A percentile compares a stretch with the other conserved stretches of the same genome.
Conservation (phyloP, 2,797 vertebrate species). For the Propithecus perrieri region DNA sequence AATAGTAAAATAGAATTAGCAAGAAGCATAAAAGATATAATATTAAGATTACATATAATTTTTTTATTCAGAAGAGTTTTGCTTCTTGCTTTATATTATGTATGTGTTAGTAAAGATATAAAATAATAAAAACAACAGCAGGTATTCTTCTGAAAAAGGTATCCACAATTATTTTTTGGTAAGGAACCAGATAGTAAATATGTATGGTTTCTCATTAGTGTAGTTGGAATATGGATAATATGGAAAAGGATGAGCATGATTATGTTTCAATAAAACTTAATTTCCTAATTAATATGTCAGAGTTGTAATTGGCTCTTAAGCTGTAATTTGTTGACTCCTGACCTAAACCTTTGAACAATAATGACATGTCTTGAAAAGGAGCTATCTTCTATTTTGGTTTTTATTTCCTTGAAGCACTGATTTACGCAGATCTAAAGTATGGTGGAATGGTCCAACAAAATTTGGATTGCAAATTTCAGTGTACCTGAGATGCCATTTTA, state of each 20-base stretch:
- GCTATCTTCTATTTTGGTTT: background rate
- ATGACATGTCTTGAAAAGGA: background rate
- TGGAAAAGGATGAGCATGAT: background rate
- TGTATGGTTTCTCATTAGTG: background rate
- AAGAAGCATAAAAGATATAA: background rate
- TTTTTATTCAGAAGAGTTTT: background rate
- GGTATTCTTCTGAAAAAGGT: background rate
- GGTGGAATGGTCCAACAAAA: background rate
- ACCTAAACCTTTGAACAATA: background rate
- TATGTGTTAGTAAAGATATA: background rate
- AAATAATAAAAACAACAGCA: background rate
- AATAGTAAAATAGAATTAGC: background rate
- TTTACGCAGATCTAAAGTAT: background rate
- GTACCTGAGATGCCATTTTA: background rate
- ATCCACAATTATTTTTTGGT: background rate
- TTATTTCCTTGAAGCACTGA: background rate
- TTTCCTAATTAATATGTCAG: background rate
- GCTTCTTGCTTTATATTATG: background rate
- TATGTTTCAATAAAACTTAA: background rate
- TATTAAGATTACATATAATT: background rate
- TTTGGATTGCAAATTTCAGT: background rate
- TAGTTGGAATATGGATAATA: background rate
- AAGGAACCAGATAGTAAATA: background rate
- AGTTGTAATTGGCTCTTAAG: background rate
- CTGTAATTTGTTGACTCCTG: background rate